These are phyloP conservation scores for Xenopus borealis DNA, from an alignment of 2,113 vertebrate species.

Conservation along the genomic window DNA sequence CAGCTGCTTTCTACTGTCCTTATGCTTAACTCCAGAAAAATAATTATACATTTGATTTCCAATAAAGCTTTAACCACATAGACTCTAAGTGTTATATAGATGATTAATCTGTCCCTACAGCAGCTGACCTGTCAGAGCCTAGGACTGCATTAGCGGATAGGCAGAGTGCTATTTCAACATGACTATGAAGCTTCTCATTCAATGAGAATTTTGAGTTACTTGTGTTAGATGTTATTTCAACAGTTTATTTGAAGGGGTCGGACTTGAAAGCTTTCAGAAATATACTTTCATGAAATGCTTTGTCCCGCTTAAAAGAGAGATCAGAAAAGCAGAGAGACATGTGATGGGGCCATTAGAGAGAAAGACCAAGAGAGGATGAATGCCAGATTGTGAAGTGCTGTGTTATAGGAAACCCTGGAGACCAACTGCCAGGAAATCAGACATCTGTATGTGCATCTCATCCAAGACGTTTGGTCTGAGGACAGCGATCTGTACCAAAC, in stretches of 20 bases:
- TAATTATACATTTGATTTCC: conserved; percentile 24
- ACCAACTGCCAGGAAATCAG: conserved; percentile 76
- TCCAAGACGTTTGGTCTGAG: conserved; percentile 70
- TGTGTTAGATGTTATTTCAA: conserved; percentile 17
- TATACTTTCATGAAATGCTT: conserved; percentile 55
- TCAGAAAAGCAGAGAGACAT: conserved; percentile 70
- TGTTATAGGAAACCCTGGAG: conserved; percentile 61
- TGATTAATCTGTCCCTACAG: conserved; percentile 12
- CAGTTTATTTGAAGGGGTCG: conserved; percentile 29
- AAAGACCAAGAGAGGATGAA: conserved; percentile 58
- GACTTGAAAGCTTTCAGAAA: conserved; percentile 38
- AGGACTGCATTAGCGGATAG: conserved; percentile 50
- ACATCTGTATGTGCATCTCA: conserved; percentile 71
- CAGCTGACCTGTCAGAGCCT: background rate
- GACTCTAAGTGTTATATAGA: background rate
- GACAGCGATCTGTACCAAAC: conserved; percentile 68
- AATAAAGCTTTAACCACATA: conserved; percentile 2
- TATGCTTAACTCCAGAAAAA: background rate
- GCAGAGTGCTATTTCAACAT: too few relatives aligned
- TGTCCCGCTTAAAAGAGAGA: conserved; percentile 62
- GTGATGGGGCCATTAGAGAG: conserved; percentile 62
- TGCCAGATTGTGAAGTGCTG: conserved; percentile 59
- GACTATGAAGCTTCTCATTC: too few relatives aligned
- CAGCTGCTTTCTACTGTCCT: background rate
- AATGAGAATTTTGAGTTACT: too few relatives aligned